Evolutionary conservation across 2,888 invertebrate genomes (phyloP).

Genomic region (Heliconius ismenius): DNA sequence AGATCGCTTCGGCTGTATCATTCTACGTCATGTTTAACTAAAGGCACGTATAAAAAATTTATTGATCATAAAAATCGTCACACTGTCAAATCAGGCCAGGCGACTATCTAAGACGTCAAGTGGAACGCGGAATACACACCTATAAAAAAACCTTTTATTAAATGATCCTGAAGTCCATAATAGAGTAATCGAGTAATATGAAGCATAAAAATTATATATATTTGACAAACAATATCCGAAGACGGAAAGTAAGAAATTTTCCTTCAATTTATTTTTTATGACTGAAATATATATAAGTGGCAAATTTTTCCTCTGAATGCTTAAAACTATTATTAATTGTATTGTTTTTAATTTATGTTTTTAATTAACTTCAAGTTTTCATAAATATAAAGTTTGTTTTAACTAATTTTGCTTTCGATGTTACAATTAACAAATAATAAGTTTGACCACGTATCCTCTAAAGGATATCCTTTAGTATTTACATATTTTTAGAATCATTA

Average conservation of each 20-base stretch:
- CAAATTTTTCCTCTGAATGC: background rate
- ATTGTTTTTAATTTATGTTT: too few species aligned
- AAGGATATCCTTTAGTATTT: too few species aligned
- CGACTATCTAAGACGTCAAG: slow-evolving; percentile 47
- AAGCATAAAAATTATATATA: slow-evolving; percentile 26
- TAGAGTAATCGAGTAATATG: slow-evolving; percentile 35
- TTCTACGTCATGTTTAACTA: slow-evolving; percentile 44
- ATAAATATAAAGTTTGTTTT: too few species aligned
- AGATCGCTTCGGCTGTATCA: background rate
- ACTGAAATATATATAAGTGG: background rate
- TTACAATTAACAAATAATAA: too few species aligned
- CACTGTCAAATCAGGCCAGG: slow-evolving; percentile 56
- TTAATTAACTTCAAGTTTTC: too few species aligned
- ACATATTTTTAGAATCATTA: too few species aligned
- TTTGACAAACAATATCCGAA: background rate
- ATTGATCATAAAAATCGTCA: slow-evolving; percentile 58
- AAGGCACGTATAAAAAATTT: slow-evolving; percentile 53
- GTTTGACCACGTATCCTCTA: too few species aligned
- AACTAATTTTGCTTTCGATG: too few species aligned
- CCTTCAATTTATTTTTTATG: background rate
- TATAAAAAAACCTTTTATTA: slow-evolving; percentile 44
- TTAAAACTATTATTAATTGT: too few species aligned
- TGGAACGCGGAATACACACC: slow-evolving; percentile 46
- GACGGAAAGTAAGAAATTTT: background rate
- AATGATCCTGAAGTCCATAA: slow-evolving; percentile 33